phyloP scores from a whole-genome alignment of 2,113 vertebrate genomes.

The Hippoglossus stenolepis region DNA sequence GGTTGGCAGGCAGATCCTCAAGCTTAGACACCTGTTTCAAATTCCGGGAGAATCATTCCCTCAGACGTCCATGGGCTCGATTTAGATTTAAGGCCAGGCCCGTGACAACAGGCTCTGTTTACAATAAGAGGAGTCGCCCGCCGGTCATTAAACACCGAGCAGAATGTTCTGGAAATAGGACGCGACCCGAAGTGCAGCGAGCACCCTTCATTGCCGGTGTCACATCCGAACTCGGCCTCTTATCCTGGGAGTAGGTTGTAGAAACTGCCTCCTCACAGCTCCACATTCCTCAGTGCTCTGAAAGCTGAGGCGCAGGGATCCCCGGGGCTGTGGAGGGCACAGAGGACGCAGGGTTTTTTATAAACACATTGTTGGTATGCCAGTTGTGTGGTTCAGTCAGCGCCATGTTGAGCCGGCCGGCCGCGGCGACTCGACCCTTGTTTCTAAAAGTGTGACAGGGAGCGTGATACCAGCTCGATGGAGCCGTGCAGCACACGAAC shows the following conservation, averaged over 20 bases:
- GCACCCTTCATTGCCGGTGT: not conserved
- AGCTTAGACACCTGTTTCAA: constrained; percentile 77
- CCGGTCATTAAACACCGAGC: constrained; percentile 20
- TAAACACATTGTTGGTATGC: constrained; percentile 74
- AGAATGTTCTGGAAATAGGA: constrained; percentile 70
- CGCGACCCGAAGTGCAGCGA: not conserved
- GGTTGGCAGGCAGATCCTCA: constrained; percentile 62
- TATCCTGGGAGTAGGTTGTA: not conserved
- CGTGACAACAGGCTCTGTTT: constrained; percentile 74
- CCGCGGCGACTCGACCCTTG: constrained; percentile 47
- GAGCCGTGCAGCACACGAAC: not conserved
- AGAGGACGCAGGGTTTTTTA: constrained; percentile 68
- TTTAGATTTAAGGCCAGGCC: constrained; percentile 74
- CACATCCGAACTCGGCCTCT: not conserved
- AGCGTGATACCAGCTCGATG: constrained; percentile 3
- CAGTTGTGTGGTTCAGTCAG: constrained; percentile 78
- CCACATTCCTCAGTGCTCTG: constrained; percentile 21
- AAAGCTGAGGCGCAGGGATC: constrained; percentile 53
- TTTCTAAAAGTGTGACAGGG: constrained; percentile 63
- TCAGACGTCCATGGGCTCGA: constrained; percentile 53
- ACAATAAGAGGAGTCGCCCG: constrained; percentile 49
- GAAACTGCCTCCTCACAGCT: constrained; percentile 29
- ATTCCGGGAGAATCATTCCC: constrained; percentile 73
- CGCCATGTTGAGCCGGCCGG: constrained; percentile 45
- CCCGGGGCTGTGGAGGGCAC: constrained; percentile 28